These are phyloP conservation scores for Ianthella basta DNA, from an alignment of 37 sponge, comb jelly and placozoan species.

Conservation along the genomic window DNA sequence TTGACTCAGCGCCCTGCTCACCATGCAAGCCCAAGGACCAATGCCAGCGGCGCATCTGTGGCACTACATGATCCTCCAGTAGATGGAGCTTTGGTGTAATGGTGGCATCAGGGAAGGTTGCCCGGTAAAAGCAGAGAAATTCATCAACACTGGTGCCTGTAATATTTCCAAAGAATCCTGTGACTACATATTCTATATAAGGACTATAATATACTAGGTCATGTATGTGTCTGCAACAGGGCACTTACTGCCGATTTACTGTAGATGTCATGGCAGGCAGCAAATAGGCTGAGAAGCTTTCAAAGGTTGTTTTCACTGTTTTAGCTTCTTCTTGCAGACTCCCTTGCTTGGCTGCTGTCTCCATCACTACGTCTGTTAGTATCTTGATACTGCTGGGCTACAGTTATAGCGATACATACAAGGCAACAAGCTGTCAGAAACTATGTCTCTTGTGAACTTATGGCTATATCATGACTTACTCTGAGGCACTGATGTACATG, in stretches of 20 bases:
- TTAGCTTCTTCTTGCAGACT: too few species aligned
- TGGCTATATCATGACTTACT: too few species aligned
- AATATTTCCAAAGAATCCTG: too few species aligned
- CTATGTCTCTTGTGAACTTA: too few species aligned
- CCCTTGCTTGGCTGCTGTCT: too few species aligned
- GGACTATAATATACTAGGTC: too few species aligned
- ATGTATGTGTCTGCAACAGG: background rate
- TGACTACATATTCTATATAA: too few species aligned
- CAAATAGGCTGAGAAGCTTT: background rate
- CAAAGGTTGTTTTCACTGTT: too few species aligned
- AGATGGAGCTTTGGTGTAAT: conserved; percentile 42
- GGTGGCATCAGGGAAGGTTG: conserved; percentile 28
- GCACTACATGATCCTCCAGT: conserved; percentile 39
- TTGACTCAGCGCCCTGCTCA: conserved; percentile 57
- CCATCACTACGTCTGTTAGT: too few species aligned
- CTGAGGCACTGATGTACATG: conserved; percentile 28
- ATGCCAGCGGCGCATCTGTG: background rate
- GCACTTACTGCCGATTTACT: background rate
- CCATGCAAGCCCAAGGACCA: conserved; percentile 36
- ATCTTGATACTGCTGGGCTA: too few species aligned
- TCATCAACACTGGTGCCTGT: background rate
- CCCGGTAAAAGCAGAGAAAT: background rate
- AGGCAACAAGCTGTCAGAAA: too few species aligned
- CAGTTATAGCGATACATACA: too few species aligned
- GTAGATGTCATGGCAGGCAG: background rate